Conservation (phyloP, 2,797 vertebrate species). For the Sebastiscus albofasciatus region DNA sequence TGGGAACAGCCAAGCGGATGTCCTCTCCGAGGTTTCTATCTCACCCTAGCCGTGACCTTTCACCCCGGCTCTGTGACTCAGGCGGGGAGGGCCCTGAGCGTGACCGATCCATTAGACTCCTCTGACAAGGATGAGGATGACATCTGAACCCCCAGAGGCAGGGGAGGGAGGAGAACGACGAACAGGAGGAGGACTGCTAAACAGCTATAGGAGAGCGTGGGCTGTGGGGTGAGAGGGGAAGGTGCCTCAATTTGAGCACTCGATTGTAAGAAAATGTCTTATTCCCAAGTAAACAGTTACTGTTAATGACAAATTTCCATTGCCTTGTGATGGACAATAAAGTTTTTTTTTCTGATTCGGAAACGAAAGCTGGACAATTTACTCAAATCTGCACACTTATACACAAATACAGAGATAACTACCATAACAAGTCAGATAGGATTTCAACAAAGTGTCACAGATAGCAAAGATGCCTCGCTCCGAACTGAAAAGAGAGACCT, state of each 20-base stretch:
- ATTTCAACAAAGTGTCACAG: constrained; percentile 13
- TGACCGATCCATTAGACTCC: constrained; percentile 81
- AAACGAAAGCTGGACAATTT: neutral
- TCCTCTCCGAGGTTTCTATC: constrained; percentile 65
- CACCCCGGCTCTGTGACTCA: constrained; percentile 69
- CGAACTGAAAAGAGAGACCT: constrained; percentile 45
- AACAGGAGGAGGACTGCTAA: constrained; percentile 30
- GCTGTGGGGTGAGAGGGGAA: neutral
- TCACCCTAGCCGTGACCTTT: constrained; percentile 70
- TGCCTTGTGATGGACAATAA: neutral
- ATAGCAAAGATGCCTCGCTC: constrained; percentile 11
- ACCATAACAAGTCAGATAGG: neutral
- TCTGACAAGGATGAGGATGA: constrained; percentile 83
- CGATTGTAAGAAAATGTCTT: neutral
- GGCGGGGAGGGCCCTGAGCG: constrained; percentile 73
- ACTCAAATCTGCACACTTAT: neutral
- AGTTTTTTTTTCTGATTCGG: neutral
- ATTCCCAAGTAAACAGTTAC: neutral
- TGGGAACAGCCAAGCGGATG: constrained; percentile 66
- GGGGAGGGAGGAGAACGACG: constrained; percentile 40
- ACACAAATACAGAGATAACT: neutral
- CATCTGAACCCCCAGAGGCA: constrained; percentile 78
- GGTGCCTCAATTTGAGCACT: constrained; percentile 4
- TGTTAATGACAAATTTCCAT: neutral
- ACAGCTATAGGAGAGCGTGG: constrained; percentile 8